Conservation (phyloP, 2,113 vertebrate species). For the Muntiacus muntjak region DNA sequence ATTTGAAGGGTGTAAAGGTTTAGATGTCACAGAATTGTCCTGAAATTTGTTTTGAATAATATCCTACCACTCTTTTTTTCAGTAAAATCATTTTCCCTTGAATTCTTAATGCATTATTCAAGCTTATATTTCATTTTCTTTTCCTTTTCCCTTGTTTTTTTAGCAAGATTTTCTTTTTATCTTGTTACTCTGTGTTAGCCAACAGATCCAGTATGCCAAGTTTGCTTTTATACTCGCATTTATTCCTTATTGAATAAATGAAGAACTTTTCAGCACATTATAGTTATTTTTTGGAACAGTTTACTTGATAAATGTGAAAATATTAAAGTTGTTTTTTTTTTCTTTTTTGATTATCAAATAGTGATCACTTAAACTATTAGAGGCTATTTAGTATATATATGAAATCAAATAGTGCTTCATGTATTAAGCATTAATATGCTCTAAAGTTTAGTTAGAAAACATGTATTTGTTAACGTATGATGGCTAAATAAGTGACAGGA, state of each 20-base stretch:
- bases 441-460: not conserved
- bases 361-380: not conserved
- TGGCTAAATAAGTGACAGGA: not conserved
- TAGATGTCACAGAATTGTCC: not conserved
- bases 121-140: not conserved
- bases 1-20: not conserved
- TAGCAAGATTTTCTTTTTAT: not conserved
- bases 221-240: not conserved
- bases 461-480: not conserved
- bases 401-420: not conserved
- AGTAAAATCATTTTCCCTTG: slow-evolving; percentile 5
- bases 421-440: not conserved
- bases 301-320: not conserved
- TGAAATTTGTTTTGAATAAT: not conserved
- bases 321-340: not conserved
- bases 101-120: not conserved
- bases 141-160: not conserved
- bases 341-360: not conserved
- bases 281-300: not conserved
- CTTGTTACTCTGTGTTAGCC: not conserved
- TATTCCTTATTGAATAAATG: not conserved
- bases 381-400: not conserved
- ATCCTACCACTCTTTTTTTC: not conserved
- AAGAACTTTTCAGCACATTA: not conserved
- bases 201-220: not conserved